Percentiles rank a stretch among this genome's conserved stretches.
These are phyloP conservation scores for Choloepus hoffmanni DNA, from an alignment of 2,113 vertebrate genomes.

Conservation along the genomic window DNA sequence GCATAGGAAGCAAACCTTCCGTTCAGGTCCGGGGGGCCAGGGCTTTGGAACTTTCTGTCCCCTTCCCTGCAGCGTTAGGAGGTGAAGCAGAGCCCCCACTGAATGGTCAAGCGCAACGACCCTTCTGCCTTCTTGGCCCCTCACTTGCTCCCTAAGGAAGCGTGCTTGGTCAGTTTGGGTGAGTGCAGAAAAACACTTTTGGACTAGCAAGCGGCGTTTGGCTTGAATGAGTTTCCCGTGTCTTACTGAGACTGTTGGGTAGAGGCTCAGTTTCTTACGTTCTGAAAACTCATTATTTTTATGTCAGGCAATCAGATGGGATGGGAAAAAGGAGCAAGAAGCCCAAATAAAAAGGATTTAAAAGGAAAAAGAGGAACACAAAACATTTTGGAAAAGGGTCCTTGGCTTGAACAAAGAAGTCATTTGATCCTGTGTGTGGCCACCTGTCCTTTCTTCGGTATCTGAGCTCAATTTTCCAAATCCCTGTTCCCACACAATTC, in stretches of 20 bases:
- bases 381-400: slow-evolving; percentile 55
- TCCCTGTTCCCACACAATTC: slow-evolving; percentile 62
- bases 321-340: not conserved
- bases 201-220: not conserved
- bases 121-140: not conserved
- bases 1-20: slow-evolving; percentile 5
- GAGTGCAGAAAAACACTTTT: not conserved
- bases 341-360: not conserved
- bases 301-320: not conserved
- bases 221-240: not conserved
- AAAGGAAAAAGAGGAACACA: not conserved
- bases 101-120: not conserved
- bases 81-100: not conserved
- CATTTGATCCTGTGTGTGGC: slow-evolving; percentile 58
- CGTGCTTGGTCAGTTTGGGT: not conserved
- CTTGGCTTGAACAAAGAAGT: slow-evolving; percentile 73
- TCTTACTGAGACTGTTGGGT: not conserved
- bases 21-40: not conserved
- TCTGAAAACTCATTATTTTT: slow-evolving; percentile 7
- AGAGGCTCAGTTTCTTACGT: not conserved
- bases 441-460: slow-evolving; percentile 72
- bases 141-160: not conserved
- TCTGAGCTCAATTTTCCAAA: slow-evolving; percentile 64
- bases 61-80: not conserved
- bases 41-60: not conserved